A percentile compares a stretch with the other conserved stretches of the same genome.
Conservation (phyloP, 2,113 vertebrate genomes). For the Myotis lucifugus region DNA sequence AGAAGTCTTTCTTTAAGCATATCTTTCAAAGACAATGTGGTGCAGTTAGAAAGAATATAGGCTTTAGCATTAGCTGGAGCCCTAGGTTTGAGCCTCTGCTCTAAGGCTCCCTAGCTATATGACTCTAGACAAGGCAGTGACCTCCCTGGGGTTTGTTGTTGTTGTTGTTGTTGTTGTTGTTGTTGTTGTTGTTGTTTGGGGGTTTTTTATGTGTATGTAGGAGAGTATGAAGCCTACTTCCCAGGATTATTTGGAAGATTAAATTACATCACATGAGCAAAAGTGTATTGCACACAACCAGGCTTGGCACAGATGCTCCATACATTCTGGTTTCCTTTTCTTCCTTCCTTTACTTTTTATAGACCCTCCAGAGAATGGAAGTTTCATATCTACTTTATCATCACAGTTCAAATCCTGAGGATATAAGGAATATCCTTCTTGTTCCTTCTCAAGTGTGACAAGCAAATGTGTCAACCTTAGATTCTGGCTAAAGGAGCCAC, state of each 20-base stretch:
- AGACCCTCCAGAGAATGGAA: slow-evolving; percentile 61
- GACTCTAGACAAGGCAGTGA: slow-evolving; percentile 40
- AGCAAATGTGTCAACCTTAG: background rate
- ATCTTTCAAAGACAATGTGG: background rate
- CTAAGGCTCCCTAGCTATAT: background rate
- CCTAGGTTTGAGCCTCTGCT: slow-evolving; percentile 13
- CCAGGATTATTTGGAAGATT: slow-evolving; percentile 59
- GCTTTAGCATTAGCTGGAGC: slow-evolving; percentile 28
- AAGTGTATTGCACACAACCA: slow-evolving; percentile 61
- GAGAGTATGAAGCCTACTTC: slow-evolving; percentile 49
- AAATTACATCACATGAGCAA: slow-evolving; percentile 71
- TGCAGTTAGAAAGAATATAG: slow-evolving; percentile 4
- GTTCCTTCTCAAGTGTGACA: background rate
- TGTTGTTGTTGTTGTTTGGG: background rate
- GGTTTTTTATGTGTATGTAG: slow-evolving; percentile 49
- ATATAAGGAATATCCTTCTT: slow-evolving; percentile 34
- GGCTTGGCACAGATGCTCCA: slow-evolving; percentile 68
- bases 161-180: no score
- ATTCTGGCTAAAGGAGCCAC: background rate
- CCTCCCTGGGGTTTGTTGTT: slow-evolving; percentile 35
- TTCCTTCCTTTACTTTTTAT: slow-evolving; percentile 80
- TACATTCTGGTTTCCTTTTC: slow-evolving; percentile 73
- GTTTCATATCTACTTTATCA: slow-evolving; percentile 47
- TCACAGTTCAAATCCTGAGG: slow-evolving; percentile 62
- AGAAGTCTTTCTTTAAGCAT: slow-evolving; percentile 16